phyloP scores from a whole-genome alignment of 64 coral and sea anemone genomes.

The Orbicella faveolata region DNA sequence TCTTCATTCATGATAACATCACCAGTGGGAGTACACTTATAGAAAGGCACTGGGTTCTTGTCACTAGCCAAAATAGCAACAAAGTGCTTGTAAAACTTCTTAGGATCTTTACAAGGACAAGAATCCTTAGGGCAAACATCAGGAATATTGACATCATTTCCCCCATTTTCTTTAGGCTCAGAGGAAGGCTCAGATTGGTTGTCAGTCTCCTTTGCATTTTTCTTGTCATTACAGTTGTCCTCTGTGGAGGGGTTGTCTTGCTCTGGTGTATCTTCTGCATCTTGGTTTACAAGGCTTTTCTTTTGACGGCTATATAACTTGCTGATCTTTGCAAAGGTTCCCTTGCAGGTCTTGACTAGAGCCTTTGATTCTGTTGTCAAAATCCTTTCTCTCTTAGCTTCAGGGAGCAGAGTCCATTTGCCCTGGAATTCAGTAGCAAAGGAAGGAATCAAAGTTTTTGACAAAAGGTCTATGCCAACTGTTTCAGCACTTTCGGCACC shows the following conservation, averaged over 20 bases:
- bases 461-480: slow-evolving; percentile 24
- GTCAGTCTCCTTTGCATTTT: neutral
- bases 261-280: neutral
- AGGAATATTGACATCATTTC: neutral
- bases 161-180: neutral
- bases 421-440: slow-evolving; percentile 37
- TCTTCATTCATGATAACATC: slow-evolving; percentile 51
- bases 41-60: slow-evolving; percentile 43
- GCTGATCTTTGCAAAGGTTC: slow-evolving; percentile 18
- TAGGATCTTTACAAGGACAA: slow-evolving; percentile 44
- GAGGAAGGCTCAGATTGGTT: neutral
- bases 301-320: slow-evolving; percentile 32
- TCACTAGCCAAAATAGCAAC: slow-evolving; percentile 34
- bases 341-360: slow-evolving; percentile 14
- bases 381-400: slow-evolving; percentile 25
- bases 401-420: slow-evolving; percentile 30
- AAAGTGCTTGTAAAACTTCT: slow-evolving; percentile 31
- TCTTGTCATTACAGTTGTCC: neutral
- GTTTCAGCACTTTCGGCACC: neutral
- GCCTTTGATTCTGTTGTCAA: slow-evolving; percentile 33
- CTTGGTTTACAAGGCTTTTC: slow-evolving; percentile 10
- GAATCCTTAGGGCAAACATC: slow-evolving; percentile 1
- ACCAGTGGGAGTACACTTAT: slow-evolving; percentile 15
- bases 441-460: slow-evolving; percentile 34
- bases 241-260: neutral